These are phyloP conservation scores for Aricia agestis DNA, from an alignment of 1,140 invertebrate species.

Conservation along the genomic window DNA sequence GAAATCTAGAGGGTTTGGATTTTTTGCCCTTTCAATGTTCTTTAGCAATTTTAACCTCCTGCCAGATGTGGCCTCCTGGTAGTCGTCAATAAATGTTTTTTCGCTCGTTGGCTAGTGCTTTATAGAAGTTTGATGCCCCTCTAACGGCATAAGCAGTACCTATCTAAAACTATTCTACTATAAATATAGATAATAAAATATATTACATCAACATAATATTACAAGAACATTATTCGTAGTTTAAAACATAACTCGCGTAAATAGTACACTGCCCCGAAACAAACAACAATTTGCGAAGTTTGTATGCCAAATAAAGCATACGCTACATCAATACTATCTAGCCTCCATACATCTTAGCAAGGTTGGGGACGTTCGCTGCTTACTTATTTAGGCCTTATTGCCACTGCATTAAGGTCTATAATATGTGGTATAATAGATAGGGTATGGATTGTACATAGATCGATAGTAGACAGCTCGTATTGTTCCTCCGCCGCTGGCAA, in stretches of 20 bases:
- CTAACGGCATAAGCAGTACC: no score
- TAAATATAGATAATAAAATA: no score
- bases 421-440: neutral
- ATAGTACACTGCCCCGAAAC: neutral
- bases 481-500: neutral
- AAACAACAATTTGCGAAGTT: neutral
- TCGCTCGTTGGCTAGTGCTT: no score
- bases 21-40: no score
- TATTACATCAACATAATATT: neutral
- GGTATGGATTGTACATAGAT: neutral
- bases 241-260: neutral
- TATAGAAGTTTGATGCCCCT: no score
- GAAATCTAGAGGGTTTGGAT: no score
- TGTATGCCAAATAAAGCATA: constrained; percentile 3
- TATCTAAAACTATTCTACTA: no score
- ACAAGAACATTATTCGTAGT: neutral
- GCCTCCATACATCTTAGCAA: neutral
- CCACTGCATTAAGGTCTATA: neutral
- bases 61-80: no score
- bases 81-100: no score
- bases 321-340: neutral
- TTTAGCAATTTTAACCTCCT: no score
- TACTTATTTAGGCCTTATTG: neutral
- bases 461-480: neutral
- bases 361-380: neutral